A percentile compares a stretch with the other conserved stretches of the same genome.
These are phyloP conservation scores for Stenopsyche tienmushanensis DNA, from an alignment of 1,140 invertebrate genomes.

Conservation along the genomic window DNA sequence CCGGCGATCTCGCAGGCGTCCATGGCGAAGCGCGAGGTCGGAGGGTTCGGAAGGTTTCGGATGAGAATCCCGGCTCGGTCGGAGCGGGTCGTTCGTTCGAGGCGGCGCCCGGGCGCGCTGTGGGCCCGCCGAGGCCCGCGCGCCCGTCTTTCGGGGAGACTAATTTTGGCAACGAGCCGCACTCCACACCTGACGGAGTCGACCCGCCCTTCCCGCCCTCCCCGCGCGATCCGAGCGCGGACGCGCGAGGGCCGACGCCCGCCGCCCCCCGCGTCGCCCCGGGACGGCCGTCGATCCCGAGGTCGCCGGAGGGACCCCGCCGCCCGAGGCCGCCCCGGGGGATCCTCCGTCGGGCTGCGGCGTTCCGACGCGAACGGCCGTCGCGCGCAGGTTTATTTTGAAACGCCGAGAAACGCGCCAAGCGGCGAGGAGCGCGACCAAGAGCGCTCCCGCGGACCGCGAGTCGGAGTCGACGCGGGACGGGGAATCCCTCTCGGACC, in stretches of 20 bases:
- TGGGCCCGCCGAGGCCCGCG: slow-evolving; percentile 21
- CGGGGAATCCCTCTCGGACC: too few relatives aligned
- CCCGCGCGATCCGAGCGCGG: background rate
- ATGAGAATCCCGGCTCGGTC: background rate
- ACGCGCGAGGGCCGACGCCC: background rate
- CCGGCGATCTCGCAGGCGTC: slow-evolving; percentile 77
- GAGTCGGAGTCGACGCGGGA: too few relatives aligned
- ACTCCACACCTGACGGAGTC: background rate
- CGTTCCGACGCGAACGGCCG: background rate
- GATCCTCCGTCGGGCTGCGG: too few relatives aligned
- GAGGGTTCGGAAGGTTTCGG: background rate
- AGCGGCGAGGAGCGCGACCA: background rate
- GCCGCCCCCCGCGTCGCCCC: too few relatives aligned
- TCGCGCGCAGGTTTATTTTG: too few relatives aligned
- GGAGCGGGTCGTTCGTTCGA: slow-evolving; percentile 39
- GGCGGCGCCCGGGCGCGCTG: slow-evolving; percentile 33
- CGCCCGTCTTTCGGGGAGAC: slow-evolving; percentile 8
- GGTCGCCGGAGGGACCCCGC: too few relatives aligned
- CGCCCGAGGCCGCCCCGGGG: background rate
- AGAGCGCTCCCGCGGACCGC: background rate
- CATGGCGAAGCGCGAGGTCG: slow-evolving; percentile 44
- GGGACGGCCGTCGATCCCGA: too few relatives aligned
- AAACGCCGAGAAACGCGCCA: too few relatives aligned
- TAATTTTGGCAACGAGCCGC: slow-evolving; percentile 7
- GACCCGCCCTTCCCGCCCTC: background rate